Evolutionary conservation across 1,140 invertebrate genomes (phyloP), one percentile per base, ranked within the genome.

Genomic region (Phthorimaea operculella): DNA sequence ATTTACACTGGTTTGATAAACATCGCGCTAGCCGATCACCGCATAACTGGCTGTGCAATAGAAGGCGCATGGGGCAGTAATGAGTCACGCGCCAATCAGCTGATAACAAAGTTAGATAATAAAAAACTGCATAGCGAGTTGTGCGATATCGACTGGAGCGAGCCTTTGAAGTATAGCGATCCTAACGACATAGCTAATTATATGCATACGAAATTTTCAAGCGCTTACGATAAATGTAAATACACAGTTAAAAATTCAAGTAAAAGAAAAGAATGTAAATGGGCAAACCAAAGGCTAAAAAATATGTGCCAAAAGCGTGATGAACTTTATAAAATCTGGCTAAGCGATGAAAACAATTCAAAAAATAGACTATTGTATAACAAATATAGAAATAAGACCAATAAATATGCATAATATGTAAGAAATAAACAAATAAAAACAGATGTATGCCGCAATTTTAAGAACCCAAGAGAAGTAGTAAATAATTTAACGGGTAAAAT

Each of bases 301-400:
- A 33, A 33, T 7, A 54, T 54, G 52, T 54, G 52, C 28, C 28
- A 28, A 33, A 21, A 47, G 36, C 33, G 39, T 14, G 17, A 47
- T 33, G 28, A 54, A 33, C n/a, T 53, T 10, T 53, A 18, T 42
- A 16, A 44, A 42, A 53, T 42, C n/a, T 53, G 52, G 52, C 8
- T n/a, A 33, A 33, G 12, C 5, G 52, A 45, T 11, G 6, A 21
- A 47, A 47, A 16, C 17, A 53, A 53, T 34, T 12, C 0, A 4
- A 15, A 45, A 47, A 54, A 54, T 33, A 47, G 44, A 33, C 10
- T 54, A 33, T 48, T 54, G 16, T 54, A 54, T n/a, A 54, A 54
- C 33, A 47, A 33, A n/a, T 54, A 54, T 17, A 54, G 42, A 44
- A 53, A 53, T 44, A 53, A 53, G 18, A 53, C 52, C 5, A 53